phyloP scores from a whole-genome alignment of 2,113 vertebrate species.

The Piaya cayana region DNA sequence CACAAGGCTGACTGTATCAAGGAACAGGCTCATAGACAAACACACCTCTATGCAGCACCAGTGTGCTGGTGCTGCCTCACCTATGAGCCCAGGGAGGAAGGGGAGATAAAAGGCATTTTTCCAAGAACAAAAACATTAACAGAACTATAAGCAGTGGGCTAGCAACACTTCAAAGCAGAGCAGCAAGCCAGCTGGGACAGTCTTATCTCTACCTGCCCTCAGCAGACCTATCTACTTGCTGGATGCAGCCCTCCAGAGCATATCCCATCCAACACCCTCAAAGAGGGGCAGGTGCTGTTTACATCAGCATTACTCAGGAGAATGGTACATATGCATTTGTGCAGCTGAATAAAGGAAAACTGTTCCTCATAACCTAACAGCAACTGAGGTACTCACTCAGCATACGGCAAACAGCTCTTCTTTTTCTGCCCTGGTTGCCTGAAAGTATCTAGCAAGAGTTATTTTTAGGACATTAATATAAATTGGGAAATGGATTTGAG shows the following conservation, averaged over 20 bases:
- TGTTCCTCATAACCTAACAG: neutral
- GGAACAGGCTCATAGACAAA: neutral
- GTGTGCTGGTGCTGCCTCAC: neutral
- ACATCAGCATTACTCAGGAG: fast-evolving
- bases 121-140: neutral
- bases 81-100: fast-evolving
- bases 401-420: slow-evolving; percentile 2
- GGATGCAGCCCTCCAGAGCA: neutral
- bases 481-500: neutral
- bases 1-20: fast-evolving
- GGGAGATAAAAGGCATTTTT: neutral
- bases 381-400: neutral
- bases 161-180: neutral
- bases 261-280: neutral
- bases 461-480: slow-evolving; percentile 50
- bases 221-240: neutral
- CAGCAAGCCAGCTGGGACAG: neutral
- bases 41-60: neutral
- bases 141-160: neutral
- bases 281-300: neutral
- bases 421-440: neutral
- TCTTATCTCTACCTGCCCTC: neutral
- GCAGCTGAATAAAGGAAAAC: fast-evolving
- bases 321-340: fast-evolving
- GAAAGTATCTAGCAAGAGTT: slow-evolving; percentile 29